Evolutionary conservation across 1,140 invertebrate species (phyloP).

Genomic region (Calliopsis andreniformis): DNA sequence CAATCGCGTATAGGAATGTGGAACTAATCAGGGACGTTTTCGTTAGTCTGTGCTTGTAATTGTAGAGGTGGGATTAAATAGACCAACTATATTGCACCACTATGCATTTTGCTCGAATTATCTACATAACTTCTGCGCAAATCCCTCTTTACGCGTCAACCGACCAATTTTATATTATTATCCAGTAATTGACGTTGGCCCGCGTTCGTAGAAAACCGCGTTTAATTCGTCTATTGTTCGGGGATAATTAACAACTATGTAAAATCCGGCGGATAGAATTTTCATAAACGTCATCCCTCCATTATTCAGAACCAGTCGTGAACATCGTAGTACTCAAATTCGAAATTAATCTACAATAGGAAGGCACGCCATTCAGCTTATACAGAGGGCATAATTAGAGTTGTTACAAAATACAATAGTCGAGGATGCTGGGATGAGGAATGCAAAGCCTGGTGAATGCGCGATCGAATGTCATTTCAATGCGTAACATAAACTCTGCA

Average conservation of each 20-base stretch:
- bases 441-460: not conserved
- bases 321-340: not conserved
- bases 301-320: too few relatives aligned
- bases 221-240: not conserved
- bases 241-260: not conserved
- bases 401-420: conserved; percentile 46
- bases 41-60: too few relatives aligned
- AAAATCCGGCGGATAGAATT: not conserved
- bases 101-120: too few relatives aligned
- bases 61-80: too few relatives aligned
- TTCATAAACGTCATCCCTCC: not conserved
- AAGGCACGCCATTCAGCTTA: conserved; percentile 10
- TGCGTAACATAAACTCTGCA: conserved; percentile 23
- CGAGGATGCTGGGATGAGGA: conserved; percentile 13
- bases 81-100: too few relatives aligned
- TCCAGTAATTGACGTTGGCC: too few relatives aligned
- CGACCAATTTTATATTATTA: too few relatives aligned
- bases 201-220: not conserved
- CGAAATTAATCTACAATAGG: conserved; percentile 12
- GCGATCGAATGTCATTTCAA: not conserved
- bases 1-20: too few relatives aligned
- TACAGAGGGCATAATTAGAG: conserved; percentile 29
- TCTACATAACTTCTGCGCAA: too few relatives aligned
- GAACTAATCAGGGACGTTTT: too few relatives aligned
- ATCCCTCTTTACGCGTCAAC: too few relatives aligned